phyloP scores from a whole-genome alignment of 2,888 invertebrate genomes.

The Operophtera brumata region DNA sequence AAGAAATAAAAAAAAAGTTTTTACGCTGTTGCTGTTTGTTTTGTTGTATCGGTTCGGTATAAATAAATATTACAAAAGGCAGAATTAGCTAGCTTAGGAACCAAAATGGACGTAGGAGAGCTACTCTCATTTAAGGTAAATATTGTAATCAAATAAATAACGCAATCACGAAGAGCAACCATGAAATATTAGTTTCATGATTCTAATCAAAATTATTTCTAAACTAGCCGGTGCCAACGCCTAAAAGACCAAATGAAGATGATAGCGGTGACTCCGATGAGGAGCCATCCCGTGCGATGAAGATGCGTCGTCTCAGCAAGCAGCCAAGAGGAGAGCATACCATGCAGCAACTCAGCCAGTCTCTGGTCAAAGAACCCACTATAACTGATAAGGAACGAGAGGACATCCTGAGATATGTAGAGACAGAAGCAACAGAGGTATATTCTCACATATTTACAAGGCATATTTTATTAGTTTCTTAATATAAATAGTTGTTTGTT shows the following conservation, averaged over 20 bases:
- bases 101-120: conserved; percentile 74
- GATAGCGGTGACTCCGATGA: conserved; percentile 85
- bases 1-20: neutral
- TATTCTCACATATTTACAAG: no score
- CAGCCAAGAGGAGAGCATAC: conserved; percentile 68
- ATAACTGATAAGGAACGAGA: conserved; percentile 87
- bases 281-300: conserved; percentile 82
- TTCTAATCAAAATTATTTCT: conserved; percentile 1
- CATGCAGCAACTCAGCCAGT: conserved; percentile 65
- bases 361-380: conserved; percentile 81
- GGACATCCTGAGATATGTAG: conserved; percentile 91
- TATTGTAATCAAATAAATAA: neutral
- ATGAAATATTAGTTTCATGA: neutral
- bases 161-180: neutral
- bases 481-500: neutral
- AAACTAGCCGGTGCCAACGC: conserved; percentile 88
- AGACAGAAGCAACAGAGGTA: conserved; percentile 89
- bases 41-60: neutral
- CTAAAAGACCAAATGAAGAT: conserved; percentile 86
- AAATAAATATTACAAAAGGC: no score
- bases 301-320: conserved; percentile 82
- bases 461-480: no score
- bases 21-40: neutral
- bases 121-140: conserved; percentile 74
- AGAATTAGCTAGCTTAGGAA: neutral